Evolutionary conservation across 2,888 invertebrate genomes (phyloP), one percentile per base, ranked within the genome.

Genomic region (Acanthosoma haemorrhoidale): DNA sequence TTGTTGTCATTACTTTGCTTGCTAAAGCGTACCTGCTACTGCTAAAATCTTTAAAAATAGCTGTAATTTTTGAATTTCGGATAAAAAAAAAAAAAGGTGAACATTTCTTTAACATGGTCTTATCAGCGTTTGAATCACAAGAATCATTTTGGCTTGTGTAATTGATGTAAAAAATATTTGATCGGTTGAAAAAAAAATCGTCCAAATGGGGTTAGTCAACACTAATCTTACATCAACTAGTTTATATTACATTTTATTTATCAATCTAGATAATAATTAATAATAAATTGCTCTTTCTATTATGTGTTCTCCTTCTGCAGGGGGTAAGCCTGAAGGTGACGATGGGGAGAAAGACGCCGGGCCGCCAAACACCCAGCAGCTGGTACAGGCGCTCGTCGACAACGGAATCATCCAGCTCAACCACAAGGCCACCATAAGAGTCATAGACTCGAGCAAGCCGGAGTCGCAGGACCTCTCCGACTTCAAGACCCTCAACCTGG

Each of bases 321-420:
- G 72, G 68, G 71, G 70, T 41, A 72, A 73, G 43, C 13, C 68
- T 16, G 73, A 71, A 36, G 71, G 71, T 9, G 72, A 72, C 43
- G 72, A 71, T n/a, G 72, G 71, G 25, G 68, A 25, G 18, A 60
- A 60, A n/a, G 72, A 70, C 16, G 72, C 38, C n/a, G 58, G 32
- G 16, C 66, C 60, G 6, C 71, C 73, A 18, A 74, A 73, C 60
- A 74, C 75, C 31, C 72, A 74, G 39, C 73, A 74, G 64, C 73
- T 75, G 68, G 74, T 75, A 25, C 75, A 75, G 57, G 73, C 74
- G 8, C 70, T 75, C n/a, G 74, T 75, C 58, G 75, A 75, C 71
- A 75, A 74, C 64, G 75, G 75, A 11, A 75, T 75, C 70, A 75
- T 75, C 66, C 74, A 74, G 70, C 72, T 74, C 21, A 74, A 73